A percentile compares a stretch with the other conserved stretches of the same genome.
Evolutionary conservation across 1,140 invertebrate genomes (phyloP).

Genomic region (Cotesia chilonis): DNA sequence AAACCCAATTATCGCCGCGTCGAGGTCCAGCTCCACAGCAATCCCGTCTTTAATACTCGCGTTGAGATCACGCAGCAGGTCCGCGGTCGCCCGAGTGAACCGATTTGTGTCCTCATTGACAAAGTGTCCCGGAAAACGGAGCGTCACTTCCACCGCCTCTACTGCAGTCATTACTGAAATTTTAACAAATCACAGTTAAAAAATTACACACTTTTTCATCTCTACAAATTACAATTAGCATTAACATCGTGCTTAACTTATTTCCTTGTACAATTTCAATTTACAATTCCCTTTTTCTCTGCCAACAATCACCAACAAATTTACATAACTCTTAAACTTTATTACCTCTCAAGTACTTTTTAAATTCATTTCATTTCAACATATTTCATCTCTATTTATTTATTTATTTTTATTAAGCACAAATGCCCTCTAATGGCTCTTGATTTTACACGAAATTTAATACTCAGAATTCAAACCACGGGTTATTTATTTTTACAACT

Average conservation of each 20-base stretch:
- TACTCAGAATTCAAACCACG: too few relatives aligned
- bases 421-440: too few relatives aligned
- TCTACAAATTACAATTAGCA: not conserved
- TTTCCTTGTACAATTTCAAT: not conserved
- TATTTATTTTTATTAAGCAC: too few relatives aligned
- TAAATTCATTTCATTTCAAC: too few relatives aligned
- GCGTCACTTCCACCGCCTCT: conserved; percentile 70
- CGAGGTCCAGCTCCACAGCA: conserved; percentile 66
- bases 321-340: too few relatives aligned
- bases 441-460: too few relatives aligned
- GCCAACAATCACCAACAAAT: too few relatives aligned
- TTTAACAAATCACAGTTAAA: conserved; percentile 1
- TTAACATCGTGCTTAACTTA: too few relatives aligned
- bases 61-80: conserved; percentile 65
- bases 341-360: too few relatives aligned
- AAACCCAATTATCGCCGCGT: conserved; percentile 70
- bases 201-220: not conserved
- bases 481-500: too few relatives aligned
- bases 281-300: not conserved
- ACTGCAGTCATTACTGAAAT: conserved; percentile 68
- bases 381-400: too few relatives aligned
- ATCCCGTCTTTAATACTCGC: conserved; percentile 68
- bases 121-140: conserved; percentile 70
- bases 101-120: conserved; percentile 63
- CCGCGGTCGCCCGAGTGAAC: conserved; percentile 66